Evolutionary conservation across 1,140 invertebrate genomes (phyloP).

Genomic region (Triops cancriformis): DNA sequence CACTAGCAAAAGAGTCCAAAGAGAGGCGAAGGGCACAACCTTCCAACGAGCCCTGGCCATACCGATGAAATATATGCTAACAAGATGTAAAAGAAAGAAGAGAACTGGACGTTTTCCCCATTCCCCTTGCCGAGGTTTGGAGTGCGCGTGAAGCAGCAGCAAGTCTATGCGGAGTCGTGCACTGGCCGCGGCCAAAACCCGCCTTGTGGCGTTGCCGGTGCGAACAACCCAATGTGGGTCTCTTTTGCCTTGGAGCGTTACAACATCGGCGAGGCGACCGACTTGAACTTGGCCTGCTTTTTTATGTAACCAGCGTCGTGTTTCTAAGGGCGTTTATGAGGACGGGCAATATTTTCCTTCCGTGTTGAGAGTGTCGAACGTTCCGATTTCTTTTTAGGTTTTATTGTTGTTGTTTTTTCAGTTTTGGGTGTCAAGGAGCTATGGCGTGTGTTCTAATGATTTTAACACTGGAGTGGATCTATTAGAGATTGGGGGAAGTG

Average conservation of each 20-base stretch:
- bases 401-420: too few species aligned
- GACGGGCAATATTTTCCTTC: too few species aligned
- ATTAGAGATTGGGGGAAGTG: not conserved
- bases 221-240: not conserved
- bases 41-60: not conserved
- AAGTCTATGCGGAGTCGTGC: not conserved
- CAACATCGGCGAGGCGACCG: not conserved
- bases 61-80: conserved; percentile 10
- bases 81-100: not conserved
- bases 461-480: not conserved
- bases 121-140: not conserved
- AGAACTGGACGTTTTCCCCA: not conserved
- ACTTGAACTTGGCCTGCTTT: conserved; percentile 9
- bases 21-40: not conserved
- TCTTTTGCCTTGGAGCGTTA: not conserved
- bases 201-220: not conserved
- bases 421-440: not conserved
- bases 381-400: too few species aligned
- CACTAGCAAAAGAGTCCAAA: not conserved
- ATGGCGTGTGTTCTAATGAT: not conserved
- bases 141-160: not conserved
- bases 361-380: too few species aligned
- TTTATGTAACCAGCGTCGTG: too few species aligned
- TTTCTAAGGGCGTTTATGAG: too few species aligned
- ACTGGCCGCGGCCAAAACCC: not conserved